Base-by-base conservation (phyloP, 30 jellyfish, hydroid and myxozoan species). In the Turritopsis dohrnii region DNA sequence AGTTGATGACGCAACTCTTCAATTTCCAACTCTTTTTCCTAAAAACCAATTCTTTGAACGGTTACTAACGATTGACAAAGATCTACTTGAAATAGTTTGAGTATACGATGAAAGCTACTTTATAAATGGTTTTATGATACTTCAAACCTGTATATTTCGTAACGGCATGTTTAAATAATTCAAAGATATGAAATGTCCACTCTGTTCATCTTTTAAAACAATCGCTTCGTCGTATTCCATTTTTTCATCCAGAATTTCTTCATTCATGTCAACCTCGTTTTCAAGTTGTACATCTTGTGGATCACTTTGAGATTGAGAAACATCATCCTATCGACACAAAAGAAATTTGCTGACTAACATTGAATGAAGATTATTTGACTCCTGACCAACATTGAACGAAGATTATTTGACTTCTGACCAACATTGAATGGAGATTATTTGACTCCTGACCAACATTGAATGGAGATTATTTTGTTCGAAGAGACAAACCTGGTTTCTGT, bases 1-100 rank as follows among this genome's bases (percentile, higher is more conserved):
- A 92, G 88, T 60, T 92, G 92, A 0, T 75, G 79, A 22, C 98
- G 94, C 22, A 92, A 66, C n/a, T 79, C 82, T 24, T 88, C 96
- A 16, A 85, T 21, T 18, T 23, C 26, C 53, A 21, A 31, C 20
- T 80, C 87, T 80, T 80, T 53, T 65, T 80, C 77, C 87, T 80
- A 26, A 80, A 52, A 31, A 77, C 17, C 77, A 69, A 22, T 69
- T 69, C 9, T 22, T 69, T 69, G 28, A 22, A 69, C 5, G 9
- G 5, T 5, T 22, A 26, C 77, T 18, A 69, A 69, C 28, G 16
- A 69, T 69, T 69, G 30, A 69, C 28, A 16, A 69, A 22, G 77
- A 23, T 69, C 77, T 13, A 69, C n/a, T n/a, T n/a, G n/a, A n/a
- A n/a, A n/a, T n/a, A n/a, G n/a, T n/a, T n/a, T n/a, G n/a, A n/a